Evolutionary conservation across 2,113 vertebrate species (phyloP), one percentile per base, ranked within the genome.

Genomic region (Toxotes chatareus): DNA sequence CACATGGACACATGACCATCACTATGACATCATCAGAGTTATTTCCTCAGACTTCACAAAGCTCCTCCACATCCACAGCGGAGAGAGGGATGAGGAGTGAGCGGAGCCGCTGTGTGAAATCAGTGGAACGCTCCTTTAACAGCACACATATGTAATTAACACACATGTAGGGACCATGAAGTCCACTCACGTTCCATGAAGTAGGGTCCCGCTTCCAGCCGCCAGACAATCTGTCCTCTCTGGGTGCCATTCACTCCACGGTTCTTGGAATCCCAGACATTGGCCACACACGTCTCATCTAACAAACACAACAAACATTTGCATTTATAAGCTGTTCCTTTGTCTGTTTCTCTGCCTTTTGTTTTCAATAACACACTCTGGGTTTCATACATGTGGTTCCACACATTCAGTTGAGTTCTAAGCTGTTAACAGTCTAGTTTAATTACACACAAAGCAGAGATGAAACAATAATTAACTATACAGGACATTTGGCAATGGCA

Each of bases 261-360:
- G 77, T 99, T 99, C 93, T 99, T 99, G 53, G 98, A 99, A 94
- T 99, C 98, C 98, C 98, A 99, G 85, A 99, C 97, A n/a, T 99
- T 99, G 82, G 97, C 96, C 80, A 97, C 97, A 88, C 96, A 97
- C 34, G 96, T 97, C 94, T 99, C 98, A 95, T 99, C 98, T 99
- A 91, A 62, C 83, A 65, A 64, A 82, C 49, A 62, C 32, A 75
- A 79, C 23, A 21, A 1, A 79, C 42, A 36, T 34, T 74, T 44
- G 46, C 23, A 55, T n/a, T 63, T 21, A 60, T 5, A 23, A n/a
- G 17, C 40, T 17, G 31, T 34, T 60, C 7, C 21, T 27, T 27
- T 79, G 53, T 42, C n/a, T 53, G n/a, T 53, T 55, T 7, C 19
- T 23, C 32, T 19, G 61, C 31, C 32, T 62, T 62, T 42, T 66